Base-by-base conservation (phyloP, 1,140 invertebrate genomes). In the Aplysia californica region DNA sequence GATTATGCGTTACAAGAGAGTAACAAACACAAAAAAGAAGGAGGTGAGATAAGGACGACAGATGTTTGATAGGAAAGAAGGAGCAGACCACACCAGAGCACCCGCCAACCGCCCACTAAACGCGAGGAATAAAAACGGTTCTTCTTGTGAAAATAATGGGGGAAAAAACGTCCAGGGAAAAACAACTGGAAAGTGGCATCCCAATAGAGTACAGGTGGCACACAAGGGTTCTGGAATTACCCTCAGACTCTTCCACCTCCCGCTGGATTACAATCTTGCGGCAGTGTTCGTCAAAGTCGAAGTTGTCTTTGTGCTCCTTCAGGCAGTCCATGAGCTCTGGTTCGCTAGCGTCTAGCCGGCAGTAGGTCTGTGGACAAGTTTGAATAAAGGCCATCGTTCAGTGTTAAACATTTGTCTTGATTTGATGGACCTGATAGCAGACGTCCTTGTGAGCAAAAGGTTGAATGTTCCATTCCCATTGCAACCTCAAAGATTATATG, bases 241-340 rank as follows among this genome's bases (percentile, higher is more conserved):
- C 86, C 76, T 77, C 83, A 87, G 96, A 96, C 90, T 97, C 96
- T 88, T 97, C 96, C 72, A 96, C 94, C 93, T 98, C 95, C 86
- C 98, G 92, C 87, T 94, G 94, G 10, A 96, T 91, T 2, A 99
- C 94, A 20, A 98, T 92, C 67, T 93, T 90, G 84, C 95, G 94
- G 88, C 98, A 99, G 69, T 94, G 94, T 70, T 93, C 92, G 87
- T 97, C 95, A 90, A 97, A 98, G 31, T 92, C 92, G 26, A 91
- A 89, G 80, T 96, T 93, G 85, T 97, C 93, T 86, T 95, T 95
- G 81, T 95, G 92, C 78, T 91, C 92, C 90, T 94, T 90, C 68
- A 93, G 91, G 85, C 91, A 92, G 36, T 83, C 82, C 35, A 91
- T 79, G 15, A 91, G 85, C 39, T 89, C 86, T 20, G 70, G 55